Evolutionary conservation across 2,797 vertebrate genomes (phyloP), one percentile per base, ranked within the genome.

Genomic region (Notamacropus eugenii): DNA sequence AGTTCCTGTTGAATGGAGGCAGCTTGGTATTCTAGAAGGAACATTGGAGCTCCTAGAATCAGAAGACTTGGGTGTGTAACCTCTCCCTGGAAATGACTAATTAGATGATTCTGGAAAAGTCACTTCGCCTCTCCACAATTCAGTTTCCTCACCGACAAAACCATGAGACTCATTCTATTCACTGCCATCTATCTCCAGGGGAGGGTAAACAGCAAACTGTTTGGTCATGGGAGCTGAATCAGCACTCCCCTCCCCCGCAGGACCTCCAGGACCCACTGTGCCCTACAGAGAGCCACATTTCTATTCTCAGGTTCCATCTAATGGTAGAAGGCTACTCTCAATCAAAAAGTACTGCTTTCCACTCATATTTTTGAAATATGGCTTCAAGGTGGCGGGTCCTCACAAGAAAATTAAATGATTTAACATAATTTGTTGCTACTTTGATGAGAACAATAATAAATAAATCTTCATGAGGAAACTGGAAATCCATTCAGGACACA

Each of bases 331-430:
- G 94, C 98, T 96, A 91, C 91, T 95, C 54, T n/a, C 97, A 93
- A 98, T 97, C 96, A 91, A 97, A 93, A 87, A 96, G 91, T 54
- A 97, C 90, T 97, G 98, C 96, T 98, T 96, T 97, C 96, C 56
- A 98, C 97, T 96, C 97, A 98, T 98, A 97, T 96, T 98, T 98
- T 98, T 98, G 95, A 98, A 97, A 98, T 98, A 98, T 96, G 97
- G 90, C 95, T 98, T 98, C 98, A 98, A 97, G 96, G 94, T 97
- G 96, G 95, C 98, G 98, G 95, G 96, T 98, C 97, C 93, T 98
- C 98, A 98, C 95, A 97, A 97, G 98, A 97, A 98, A 98, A 98
- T 98, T 97, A 98, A 98, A 98, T 98, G 96, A 98, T 98, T 98
- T 97, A 98, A 97, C 96, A 91, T 97, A 94, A 92, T 98, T 98